phyloP scores from a whole-genome alignment of 2,888 invertebrate species.

The Nemapogon koenigi region DNA sequence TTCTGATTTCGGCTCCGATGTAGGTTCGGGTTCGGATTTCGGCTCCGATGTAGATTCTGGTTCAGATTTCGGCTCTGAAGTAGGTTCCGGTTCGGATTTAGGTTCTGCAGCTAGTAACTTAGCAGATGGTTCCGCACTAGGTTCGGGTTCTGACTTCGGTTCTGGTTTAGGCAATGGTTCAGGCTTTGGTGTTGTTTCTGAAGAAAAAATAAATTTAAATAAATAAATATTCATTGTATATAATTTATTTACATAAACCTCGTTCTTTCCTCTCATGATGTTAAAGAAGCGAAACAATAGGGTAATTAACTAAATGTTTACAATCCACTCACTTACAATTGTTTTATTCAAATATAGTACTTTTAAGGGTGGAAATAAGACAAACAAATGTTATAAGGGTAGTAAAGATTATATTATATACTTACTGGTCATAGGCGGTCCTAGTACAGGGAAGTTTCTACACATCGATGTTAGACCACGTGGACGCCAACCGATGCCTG shows the following conservation, averaged over 20 bases:
- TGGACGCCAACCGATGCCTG: conserved; percentile 92
- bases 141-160: conserved; percentile 40
- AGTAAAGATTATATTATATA: too few species aligned
- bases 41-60: conserved; percentile 30
- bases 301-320: too few species aligned
- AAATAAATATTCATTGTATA: too few species aligned
- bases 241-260: too few species aligned
- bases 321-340: too few species aligned
- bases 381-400: too few species aligned
- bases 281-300: too few species aligned
- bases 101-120: too few species aligned
- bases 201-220: too few species aligned
- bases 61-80: conserved; percentile 24
- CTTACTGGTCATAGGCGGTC: conserved; percentile 40
- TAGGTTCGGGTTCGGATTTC: conserved; percentile 37
- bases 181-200: conserved; percentile 29
- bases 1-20: conserved; percentile 33
- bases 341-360: too few species aligned
- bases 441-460: conserved; percentile 76
- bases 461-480: conserved; percentile 74
- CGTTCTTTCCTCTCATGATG: too few species aligned
- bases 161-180: conserved; percentile 42
- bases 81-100: conserved; percentile 36
- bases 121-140: conserved; percentile 19
- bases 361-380: too few species aligned